Percentiles rank a stretch among this genome's conserved stretches.
phyloP scores from a whole-genome alignment of 2,113 vertebrate species.

The Mohoua ochrocephala region DNA sequence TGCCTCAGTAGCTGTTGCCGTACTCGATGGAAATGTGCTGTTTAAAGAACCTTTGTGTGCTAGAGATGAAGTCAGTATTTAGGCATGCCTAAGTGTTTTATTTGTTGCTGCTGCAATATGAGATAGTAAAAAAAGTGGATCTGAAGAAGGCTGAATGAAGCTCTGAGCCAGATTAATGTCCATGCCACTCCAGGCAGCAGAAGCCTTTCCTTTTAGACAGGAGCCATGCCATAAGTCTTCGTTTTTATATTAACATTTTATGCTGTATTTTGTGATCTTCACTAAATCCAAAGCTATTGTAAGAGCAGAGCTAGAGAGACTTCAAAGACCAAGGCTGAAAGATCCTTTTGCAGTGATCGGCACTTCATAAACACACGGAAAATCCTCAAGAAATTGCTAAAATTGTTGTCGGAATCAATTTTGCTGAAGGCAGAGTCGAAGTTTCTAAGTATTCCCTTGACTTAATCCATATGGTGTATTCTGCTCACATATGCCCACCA shows the following conservation, averaged over 20 bases:
- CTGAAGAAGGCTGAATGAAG: slow-evolving; percentile 6
- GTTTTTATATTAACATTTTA: slow-evolving; percentile 11
- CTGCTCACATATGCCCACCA: slow-evolving; percentile 52
- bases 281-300: background rate
- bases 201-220: background rate
- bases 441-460: slow-evolving; percentile 35
- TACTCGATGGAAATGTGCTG: background rate
- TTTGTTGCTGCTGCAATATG: slow-evolving; percentile 24
- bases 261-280: background rate
- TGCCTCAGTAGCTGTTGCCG: background rate
- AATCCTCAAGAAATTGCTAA: slow-evolving; percentile 34
- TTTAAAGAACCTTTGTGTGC: background rate
- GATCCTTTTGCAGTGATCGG: background rate
- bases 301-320: background rate
- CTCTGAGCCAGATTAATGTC: background rate
- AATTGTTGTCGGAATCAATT: background rate
- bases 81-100: slow-evolving; percentile 1
- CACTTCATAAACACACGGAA: background rate
- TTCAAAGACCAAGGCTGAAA: slow-evolving; percentile 22
- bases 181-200: background rate
- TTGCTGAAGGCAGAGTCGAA: slow-evolving; percentile 8
- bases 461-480: slow-evolving; percentile 45
- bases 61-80: background rate
- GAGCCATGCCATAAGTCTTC: background rate
- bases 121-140: background rate